Evolutionary conservation across 2,797 vertebrate species (phyloP).

Genomic region (Coreius guichenoti): DNA sequence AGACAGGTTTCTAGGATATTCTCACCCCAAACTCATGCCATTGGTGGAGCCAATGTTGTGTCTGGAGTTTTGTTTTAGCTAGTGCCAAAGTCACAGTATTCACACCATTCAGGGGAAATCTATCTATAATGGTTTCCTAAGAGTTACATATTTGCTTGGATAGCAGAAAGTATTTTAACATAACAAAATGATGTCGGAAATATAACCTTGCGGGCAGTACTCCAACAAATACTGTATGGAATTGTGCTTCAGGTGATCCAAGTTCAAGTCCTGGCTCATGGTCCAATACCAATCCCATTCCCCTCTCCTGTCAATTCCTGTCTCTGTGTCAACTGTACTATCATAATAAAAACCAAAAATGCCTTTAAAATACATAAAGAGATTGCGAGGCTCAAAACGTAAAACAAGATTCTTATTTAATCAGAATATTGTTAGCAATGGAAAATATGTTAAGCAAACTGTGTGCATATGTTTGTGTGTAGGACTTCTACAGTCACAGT

Average conservation of each 20-base stretch:
- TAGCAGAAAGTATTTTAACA: background rate
- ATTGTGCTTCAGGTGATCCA: background rate
- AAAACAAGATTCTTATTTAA: background rate
- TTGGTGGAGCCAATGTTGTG: background rate
- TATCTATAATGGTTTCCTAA: background rate
- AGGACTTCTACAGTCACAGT: conserved; percentile 94
- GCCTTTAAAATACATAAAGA: background rate
- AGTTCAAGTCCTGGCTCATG: background rate
- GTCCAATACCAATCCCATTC: background rate
- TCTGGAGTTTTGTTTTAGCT: background rate
- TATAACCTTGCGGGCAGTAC: background rate
- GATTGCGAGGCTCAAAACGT: background rate
- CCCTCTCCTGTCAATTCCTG: background rate
- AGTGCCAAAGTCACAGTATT: background rate
- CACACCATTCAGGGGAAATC: background rate
- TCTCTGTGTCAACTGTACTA: background rate
- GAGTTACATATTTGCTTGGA: background rate
- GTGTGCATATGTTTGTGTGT: conserved; percentile 26
- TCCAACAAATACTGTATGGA: background rate
- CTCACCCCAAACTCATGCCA: background rate
- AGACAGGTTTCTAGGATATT: background rate
- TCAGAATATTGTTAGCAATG: background rate
- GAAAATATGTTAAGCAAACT: background rate
- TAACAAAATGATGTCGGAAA: background rate
- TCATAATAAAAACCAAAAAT: background rate